Percentiles rank a stretch among this genome's conserved stretches.
phyloP scores from a whole-genome alignment of 92 coral and sea anemone species.

The Pocillopora meandrina region DNA sequence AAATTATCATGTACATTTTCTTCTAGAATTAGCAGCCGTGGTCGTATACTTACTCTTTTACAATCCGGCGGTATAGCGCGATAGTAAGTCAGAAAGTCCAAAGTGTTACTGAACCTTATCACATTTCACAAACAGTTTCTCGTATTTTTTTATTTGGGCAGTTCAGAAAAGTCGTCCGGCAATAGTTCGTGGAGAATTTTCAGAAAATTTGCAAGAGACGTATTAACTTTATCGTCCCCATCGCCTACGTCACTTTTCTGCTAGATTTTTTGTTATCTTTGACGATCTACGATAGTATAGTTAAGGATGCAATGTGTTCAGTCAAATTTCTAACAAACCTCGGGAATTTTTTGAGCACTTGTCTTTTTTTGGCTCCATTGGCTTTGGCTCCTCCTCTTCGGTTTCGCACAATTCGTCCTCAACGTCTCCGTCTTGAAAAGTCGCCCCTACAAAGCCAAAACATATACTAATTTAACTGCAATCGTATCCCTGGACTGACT shows the following conservation, averaged over 20 bases:
- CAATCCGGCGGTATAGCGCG: not conserved
- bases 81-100: not conserved
- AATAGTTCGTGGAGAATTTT: not conserved
- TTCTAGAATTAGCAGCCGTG: slow-evolving; percentile 3
- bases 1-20: not conserved
- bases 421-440: slow-evolving; percentile 19
- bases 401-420: slow-evolving; percentile 24
- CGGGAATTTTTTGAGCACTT: slow-evolving; percentile 14
- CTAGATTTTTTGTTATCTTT: slow-evolving; percentile 17
- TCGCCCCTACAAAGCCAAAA: slow-evolving; percentile 37
- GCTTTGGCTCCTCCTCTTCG: slow-evolving; percentile 31
- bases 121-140: not conserved
- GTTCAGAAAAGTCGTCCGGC: not conserved
- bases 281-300: slow-evolving; percentile 14
- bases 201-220: not conserved
- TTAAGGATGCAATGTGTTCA: slow-evolving; percentile 31
- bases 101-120: not conserved
- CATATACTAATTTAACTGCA: slow-evolving; percentile 17
- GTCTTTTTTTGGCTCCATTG: slow-evolving; percentile 28
- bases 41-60: not conserved
- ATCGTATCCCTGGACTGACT: slow-evolving; percentile 30
- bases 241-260: slow-evolving; percentile 5
- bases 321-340: slow-evolving; percentile 28
- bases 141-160: not conserved
- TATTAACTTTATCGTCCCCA: not conserved